phyloP scores from a whole-genome alignment of 2,797 vertebrate species.

The Amniataba percoides region DNA sequence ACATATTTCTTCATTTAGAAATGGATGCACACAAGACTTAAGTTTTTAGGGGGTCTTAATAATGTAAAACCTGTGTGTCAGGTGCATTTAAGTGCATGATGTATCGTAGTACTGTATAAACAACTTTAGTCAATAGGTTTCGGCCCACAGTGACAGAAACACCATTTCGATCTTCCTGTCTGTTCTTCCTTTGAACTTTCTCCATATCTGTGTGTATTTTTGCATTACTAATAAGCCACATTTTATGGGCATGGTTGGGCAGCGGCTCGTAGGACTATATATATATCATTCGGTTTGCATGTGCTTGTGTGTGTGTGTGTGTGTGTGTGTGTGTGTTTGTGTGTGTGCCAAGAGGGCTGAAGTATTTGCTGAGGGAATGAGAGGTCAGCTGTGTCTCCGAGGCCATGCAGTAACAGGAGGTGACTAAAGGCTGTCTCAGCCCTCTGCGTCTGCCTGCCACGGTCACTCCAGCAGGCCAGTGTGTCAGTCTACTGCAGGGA shows the following conservation, averaged over 20 bases:
- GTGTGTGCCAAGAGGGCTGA: slow-evolving; percentile 7
- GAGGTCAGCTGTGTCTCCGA: slow-evolving; percentile 64
- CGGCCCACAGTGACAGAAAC: too few relatives aligned
- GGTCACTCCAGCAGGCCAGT: slow-evolving; percentile 68
- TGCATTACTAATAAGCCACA: not conserved
- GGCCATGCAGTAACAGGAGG: slow-evolving; percentile 69
- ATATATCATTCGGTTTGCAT: not conserved
- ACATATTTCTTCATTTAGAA: not conserved
- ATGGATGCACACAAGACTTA: not conserved
- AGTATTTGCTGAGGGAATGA: slow-evolving; percentile 36
- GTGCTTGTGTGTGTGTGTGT: slow-evolving; percentile 13
- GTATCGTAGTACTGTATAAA: not conserved
- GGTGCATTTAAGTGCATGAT: not conserved
- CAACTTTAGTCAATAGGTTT: too few relatives aligned
- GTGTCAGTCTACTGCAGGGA: slow-evolving; percentile 69
- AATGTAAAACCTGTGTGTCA: not conserved
- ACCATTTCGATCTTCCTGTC: not conserved
- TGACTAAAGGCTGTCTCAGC: slow-evolving; percentile 80
- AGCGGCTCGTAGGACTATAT: not conserved
- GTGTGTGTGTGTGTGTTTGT: slow-evolving; percentile 5
- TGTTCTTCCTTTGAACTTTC: not conserved
- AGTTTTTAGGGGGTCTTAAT: not conserved
- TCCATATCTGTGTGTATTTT: not conserved
- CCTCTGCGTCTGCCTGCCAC: slow-evolving; percentile 54
- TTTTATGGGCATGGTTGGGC: not conserved